Evolutionary conservation across 2,797 vertebrate species (phyloP), one percentile per base, ranked within the genome.

Genomic region (Delichon dasypus): DNA sequence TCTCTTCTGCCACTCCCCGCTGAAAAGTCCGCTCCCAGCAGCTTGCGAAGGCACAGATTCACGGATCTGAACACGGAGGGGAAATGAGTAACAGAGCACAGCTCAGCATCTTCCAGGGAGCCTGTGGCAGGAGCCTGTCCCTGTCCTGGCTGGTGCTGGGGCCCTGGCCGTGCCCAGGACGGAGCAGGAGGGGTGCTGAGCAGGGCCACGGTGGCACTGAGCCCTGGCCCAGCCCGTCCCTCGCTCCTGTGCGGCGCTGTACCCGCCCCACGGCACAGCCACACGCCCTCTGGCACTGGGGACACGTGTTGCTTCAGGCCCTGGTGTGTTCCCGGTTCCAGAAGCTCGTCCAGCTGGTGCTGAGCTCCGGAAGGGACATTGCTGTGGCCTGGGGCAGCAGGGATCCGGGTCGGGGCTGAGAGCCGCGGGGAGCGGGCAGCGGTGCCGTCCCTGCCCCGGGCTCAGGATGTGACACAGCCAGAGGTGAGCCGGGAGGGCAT

Each of bases 181-280:
- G 62, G 65, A n/a, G 27, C 80, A 1, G 8, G 47, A 19, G 30
- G 7, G 29, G 44, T 22, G 57, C 65, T 79, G 42, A 55, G 72
- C 0, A 0, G 13, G 32, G 30, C 64, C 42, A 26, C 2, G 0
- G 11, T 17, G 62, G 8, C 67, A 16, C 21, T 4, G 51, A 53
- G 50, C 38, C 26, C 44, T 11, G 50, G 10, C 42, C 64, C 75
- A 66, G 72, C 47, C 47, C 19, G 1, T 17, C 4, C 2, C 64
- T 82, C 1, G 0, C 23, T 61, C 38, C 60, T 36, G 40, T 8
- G 42, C 0, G 16, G 4, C 58, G 74, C 82, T 66, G 65, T 4
- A 3, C 77, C 57, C 36, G 34, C 88, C 44, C 38, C 36, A 2
- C 4, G 70, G 47, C 7, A 27, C 67, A 65, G 64, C 38, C 61